These are phyloP conservation scores for Chaitophorus viminalis DNA, from an alignment of 2,888 invertebrate species.

Conservation along the genomic window DNA sequence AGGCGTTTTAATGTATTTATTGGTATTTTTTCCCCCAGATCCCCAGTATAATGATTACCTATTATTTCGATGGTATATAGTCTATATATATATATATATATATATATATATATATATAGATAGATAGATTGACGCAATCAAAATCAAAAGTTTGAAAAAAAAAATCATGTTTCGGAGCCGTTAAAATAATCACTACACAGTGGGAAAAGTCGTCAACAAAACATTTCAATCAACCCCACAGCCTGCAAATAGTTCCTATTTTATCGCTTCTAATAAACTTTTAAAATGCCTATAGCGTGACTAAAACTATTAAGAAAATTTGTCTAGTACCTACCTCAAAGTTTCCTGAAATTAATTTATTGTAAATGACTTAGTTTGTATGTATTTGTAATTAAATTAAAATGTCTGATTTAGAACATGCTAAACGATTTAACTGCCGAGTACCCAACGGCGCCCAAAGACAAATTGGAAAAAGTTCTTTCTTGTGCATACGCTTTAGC, in stretches of 20 bases:
- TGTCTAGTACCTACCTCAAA: conserved; percentile 40
- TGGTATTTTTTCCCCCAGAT: not conserved
- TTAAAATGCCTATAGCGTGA: conserved; percentile 54
- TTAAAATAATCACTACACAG: conserved; percentile 32
- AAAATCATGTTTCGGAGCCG: conserved; percentile 31
- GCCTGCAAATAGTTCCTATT: conserved; percentile 18
- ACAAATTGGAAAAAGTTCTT: conserved; percentile 73
- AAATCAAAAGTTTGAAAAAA: conserved; percentile 12
- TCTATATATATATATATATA: too few relatives aligned
- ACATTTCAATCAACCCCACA: conserved; percentile 47
- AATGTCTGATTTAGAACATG: conserved; percentile 41
- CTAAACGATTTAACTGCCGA: conserved; percentile 39
- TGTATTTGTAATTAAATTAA: conserved; percentile 37
- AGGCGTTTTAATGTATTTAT: conserved; percentile 13
- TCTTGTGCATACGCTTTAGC: conserved; percentile 83
- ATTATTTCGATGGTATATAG: not conserved
- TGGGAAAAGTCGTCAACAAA: conserved; percentile 41
- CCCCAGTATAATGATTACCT: too few relatives aligned
- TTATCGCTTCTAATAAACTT: conserved; percentile 51
- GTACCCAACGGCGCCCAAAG: conserved; percentile 69
- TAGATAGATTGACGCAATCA: not conserved
- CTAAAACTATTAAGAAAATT: conserved; percentile 15
- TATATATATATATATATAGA: too few relatives aligned
- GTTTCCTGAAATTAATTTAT: conserved; percentile 47
- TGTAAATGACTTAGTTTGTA: conserved; percentile 26